These are phyloP conservation scores for Ceratosolen fusciceps DNA, from an alignment of 1,140 invertebrate species.

Conservation along the genomic window DNA sequence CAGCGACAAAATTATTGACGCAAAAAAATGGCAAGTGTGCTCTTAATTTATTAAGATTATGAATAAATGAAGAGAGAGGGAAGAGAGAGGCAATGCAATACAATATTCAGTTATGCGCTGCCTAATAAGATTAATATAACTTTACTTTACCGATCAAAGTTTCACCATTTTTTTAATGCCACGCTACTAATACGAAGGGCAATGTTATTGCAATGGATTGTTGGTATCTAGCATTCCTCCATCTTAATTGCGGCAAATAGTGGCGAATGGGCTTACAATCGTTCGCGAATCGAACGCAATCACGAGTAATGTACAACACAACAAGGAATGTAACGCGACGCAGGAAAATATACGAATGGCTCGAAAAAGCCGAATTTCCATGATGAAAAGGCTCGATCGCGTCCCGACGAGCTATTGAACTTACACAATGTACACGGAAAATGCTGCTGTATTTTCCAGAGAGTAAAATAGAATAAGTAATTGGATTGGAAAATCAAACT, in stretches of 20 bases:
- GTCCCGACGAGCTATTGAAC: not conserved
- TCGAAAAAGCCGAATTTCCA: not conserved
- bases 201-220: conserved; percentile 12
- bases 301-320: too few relatives aligned
- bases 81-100: not conserved
- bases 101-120: conserved; percentile 5
- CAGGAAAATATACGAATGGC: too few relatives aligned
- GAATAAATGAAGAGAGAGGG: not conserved
- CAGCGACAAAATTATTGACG: not conserved
- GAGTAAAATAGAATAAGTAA: conserved; percentile 7
- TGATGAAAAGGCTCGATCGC: conserved; percentile 35
- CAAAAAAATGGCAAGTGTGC: not conserved
- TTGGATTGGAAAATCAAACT: conserved; percentile 2
- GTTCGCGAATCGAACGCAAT: not conserved
- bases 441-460: not conserved
- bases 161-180: not conserved
- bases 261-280: not conserved
- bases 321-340: too few relatives aligned
- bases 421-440: not conserved
- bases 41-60: not conserved
- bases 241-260: conserved; percentile 10
- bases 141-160: conserved; percentile 19
- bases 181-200: not conserved
- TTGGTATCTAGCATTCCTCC: too few relatives aligned
- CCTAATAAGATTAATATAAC: conserved; percentile 35